Conservation (phyloP, 1,140 invertebrate species). For the Drosophila orena region DNA sequence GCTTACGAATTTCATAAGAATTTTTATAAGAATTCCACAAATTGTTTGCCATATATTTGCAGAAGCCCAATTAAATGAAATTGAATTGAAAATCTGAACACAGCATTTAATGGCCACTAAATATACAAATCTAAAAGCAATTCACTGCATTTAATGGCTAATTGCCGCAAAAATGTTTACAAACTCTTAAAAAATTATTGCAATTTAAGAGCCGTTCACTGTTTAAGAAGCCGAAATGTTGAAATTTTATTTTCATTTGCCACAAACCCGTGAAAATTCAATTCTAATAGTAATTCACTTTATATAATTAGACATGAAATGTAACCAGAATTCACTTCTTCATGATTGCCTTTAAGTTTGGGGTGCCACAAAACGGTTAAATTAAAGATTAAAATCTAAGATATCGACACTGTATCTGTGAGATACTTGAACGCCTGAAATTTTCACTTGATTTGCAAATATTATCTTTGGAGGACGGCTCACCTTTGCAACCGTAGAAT, state of each 20-base stretch:
- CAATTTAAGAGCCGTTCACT: conserved; percentile 15
- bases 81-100: neutral
- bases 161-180: conserved; percentile 11
- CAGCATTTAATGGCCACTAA: neutral
- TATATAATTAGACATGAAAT: neutral
- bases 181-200: neutral
- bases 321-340: conserved; percentile 1
- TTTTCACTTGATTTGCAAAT: conserved; percentile 42
- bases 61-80: neutral
- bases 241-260: conserved; percentile 9
- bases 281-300: conserved; percentile 10
- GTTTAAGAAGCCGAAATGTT: conserved; percentile 1
- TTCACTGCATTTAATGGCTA: conserved; percentile 3
- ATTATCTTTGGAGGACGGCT: conserved; percentile 75
- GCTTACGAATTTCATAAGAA: no score
- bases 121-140: neutral
- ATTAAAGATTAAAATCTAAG: conserved; percentile 32
- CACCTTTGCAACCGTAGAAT: conserved; percentile 85
- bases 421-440: conserved; percentile 29
- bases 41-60: neutral
- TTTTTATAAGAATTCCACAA: no score
- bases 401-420: conserved; percentile 15
- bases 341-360: conserved; percentile 11
- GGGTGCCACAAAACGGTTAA: conserved; percentile 37
- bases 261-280: conserved; percentile 16